These are phyloP conservation scores for Ispidina picta DNA, from an alignment of 2,797 vertebrate genomes.

Conservation along the genomic window DNA sequence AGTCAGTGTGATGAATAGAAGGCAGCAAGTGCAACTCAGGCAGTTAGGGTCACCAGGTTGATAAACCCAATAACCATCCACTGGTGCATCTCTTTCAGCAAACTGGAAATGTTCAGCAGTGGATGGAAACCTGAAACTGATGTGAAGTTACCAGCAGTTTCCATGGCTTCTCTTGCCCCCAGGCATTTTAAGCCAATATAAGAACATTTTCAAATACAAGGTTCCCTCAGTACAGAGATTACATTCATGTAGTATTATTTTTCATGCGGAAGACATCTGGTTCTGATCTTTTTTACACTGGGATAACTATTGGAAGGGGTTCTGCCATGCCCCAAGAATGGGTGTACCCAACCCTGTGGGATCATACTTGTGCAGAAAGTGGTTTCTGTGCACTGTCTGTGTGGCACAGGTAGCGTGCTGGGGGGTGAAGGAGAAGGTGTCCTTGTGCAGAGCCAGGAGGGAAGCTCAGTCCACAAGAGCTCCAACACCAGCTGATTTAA, in stretches of 20 bases:
- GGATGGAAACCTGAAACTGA: neutral
- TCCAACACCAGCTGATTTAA: neutral
- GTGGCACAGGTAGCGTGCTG: neutral
- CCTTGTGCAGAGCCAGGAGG: neutral
- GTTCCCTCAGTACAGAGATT: neutral
- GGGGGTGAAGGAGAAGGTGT: neutral
- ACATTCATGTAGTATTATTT: neutral
- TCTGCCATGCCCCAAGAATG: neutral
- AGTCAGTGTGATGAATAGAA: neutral
- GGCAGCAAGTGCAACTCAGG: neutral
- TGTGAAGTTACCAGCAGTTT: neutral
- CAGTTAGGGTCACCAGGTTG: slow-evolving; percentile 14
- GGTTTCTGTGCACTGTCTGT: accelerated
- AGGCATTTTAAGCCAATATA: neutral
- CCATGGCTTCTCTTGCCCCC: neutral
- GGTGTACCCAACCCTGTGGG: accelerated
- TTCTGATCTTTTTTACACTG: neutral
- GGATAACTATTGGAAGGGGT: neutral
- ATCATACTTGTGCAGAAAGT: neutral
- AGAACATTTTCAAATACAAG: neutral
- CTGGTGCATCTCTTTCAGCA: neutral
- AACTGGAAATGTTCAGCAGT: neutral
- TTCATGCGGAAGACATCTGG: neutral
- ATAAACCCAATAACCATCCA: neutral
- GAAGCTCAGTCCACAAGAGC: neutral